Evolutionary conservation across 2,113 vertebrate species (phyloP), one percentile per base, ranked within the genome.

Genomic region (Copsychus sechellarum): DNA sequence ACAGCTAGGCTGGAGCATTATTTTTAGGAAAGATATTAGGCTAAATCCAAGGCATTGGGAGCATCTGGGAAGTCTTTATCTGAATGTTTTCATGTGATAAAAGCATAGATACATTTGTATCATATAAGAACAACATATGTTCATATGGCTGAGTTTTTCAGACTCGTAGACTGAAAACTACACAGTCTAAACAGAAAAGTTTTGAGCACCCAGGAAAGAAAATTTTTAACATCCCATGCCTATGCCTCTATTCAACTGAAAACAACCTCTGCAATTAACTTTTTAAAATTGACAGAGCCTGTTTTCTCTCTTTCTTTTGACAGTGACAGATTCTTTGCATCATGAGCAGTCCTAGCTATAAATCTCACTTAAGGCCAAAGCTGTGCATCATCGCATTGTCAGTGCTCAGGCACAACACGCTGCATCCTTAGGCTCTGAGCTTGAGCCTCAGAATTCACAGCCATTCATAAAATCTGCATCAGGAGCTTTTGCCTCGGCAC

Each of bases 271-370:
- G 67, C 62, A 90, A 78, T 94, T 86, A 93, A 65, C 38, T 67
- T 26, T 54, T 93, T 67, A 60, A 90, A 93, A 92, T 81, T 53
- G 43, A 66, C 47, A 83, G 56, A 88, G 24, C 14, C 60, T 95
- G 67, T 74, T 94, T 93, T 81, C 54, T 86, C 57, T 88, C 82
- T 60, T 73, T 71, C 22, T 74, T 88, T 71, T 70, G 95, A 91
- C 74, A 91, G 34, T 86, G 85, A 96, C 47, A 73, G 92, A 96
- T 91, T 83, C 67, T 77, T 72, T 86, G 86, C 80, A 81, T 96
- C 81, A 95, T 33, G 51, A 81, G 16, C 80, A 90, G 38, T 47
- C 73, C 24, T n/a, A 42, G 33, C 80, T 48, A 84, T 96, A 93
- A 91, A 93, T 95, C 86, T 96, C 81, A 83, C 64, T 91, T 82